Base-by-base conservation (phyloP, 2,113 vertebrate species). In the Odontesthes bonariensis region DNA sequence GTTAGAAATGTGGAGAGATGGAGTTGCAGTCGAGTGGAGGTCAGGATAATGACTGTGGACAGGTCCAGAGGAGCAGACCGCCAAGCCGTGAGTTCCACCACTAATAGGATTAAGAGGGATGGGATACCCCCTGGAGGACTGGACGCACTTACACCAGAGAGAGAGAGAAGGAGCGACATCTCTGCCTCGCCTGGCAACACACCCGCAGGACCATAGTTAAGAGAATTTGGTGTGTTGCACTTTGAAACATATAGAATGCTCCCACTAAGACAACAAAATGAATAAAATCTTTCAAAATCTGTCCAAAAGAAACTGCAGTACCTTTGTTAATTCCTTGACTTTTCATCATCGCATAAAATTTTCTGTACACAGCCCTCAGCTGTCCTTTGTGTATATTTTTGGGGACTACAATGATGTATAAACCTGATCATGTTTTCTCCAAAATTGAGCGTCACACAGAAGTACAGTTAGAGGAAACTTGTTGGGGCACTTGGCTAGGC, bases 101-200 rank as follows among this genome's bases (percentile, higher is more conserved):
- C 88, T 92, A 92, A 94, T 92, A 88, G 82, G 89, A 94, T 93
- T 93, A 94, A 84, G 72, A 89, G 74, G 77, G 89, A 87, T 89
- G 81, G 80, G 86, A 88, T 85, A 87, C 64, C 82, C 90, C 89
- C 84, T 61, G 73, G 86, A 91, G 90, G 89, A 88, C 84, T 71
- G 78, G 86, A 88, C 86, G 69, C 72, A 60, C 79, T 90, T 83
- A 84, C 86, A 87, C 83, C 85, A 89, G 76, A 90, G 84, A 88
- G 87, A 32, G 63, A 81, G 38, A 78, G 82, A 87, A 44, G 75
- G 46, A 85, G 56, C 35, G 70, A 85, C 87, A 72, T 72, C 73
- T 60, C 79, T 84, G 77, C 85, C 78, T 87, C 51, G 74, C 59
- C 81, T 79, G 54, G 79, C 73, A 85, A 86, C 59, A 84, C 82